Base-by-base conservation (phyloP, 92 coral and sea anemone species). In the Nematostella vectensis region DNA sequence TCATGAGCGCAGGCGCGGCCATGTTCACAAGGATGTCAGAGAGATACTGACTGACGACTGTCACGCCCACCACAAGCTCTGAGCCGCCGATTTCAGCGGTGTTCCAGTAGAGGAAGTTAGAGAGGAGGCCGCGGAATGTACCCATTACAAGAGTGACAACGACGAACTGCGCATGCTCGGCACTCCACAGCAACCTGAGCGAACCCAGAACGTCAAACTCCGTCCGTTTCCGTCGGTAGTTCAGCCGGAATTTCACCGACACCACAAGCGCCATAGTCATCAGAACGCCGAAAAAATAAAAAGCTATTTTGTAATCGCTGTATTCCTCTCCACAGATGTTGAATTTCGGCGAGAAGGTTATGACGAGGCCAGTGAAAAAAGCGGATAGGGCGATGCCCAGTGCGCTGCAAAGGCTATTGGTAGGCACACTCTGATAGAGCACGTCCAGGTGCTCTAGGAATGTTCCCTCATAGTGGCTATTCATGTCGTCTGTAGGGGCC, bases 91-190 rank as follows among this genome's bases (percentile, higher is more conserved):
- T 75, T 43, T 85, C 95, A 45, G 70, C 68, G 22, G 79, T 42
- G 47, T 85, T 85, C 95, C 95, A 85, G 55, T 70, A 85, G 17
- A 85, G 81, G 48, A 85, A 85, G 48, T 93, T 87, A 50, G 60
- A 72, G 25, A 81, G 16, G 26, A 82, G 83, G n/a, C 99, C 87
- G 36, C 96, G 82, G 56, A 80, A 64, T 2, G 65, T 70, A 3
- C 81, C 88, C 96, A 82, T 88, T 25, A 82, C 54, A 1, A 70
- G 22, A 3, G 82, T 83, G 12, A 83, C 50, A 29, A 70, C 63
- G 30, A 66, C 58, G 39, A 82, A 93, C 2, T 72, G 76, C 57
- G 50, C 18, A 51, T 73, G 74, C 44, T 40, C 49, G 11, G 11
- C 49, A 49, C 48, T 59, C 33, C 72, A 69, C 65, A 81, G 72